Percentiles rank a stretch among this genome's conserved stretches.
These are phyloP conservation scores for Hirundichthys speculiger DNA, from an alignment of 2,113 vertebrate genomes.

Conservation along the genomic window DNA sequence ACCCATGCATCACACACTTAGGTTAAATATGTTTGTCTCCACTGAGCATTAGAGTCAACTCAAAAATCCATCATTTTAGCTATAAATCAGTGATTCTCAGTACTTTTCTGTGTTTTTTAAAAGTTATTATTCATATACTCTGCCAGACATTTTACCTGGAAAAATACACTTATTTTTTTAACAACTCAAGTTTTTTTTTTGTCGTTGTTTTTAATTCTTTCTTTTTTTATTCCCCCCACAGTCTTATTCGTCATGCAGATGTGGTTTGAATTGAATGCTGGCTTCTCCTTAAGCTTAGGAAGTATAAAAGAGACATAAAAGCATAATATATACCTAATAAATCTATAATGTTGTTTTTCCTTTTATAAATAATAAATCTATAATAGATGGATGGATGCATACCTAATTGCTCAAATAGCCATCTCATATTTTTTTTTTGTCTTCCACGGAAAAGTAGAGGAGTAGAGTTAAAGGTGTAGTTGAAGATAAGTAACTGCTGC, in stretches of 20 bases:
- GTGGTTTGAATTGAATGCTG: too few species aligned
- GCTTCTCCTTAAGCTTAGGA: too few species aligned
- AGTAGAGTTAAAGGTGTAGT: slow-evolving; percentile 23
- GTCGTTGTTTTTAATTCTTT: too few species aligned
- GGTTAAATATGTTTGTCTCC: slow-evolving; percentile 41
- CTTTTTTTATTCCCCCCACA: too few species aligned
- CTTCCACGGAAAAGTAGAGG: slow-evolving; percentile 20
- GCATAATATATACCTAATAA: too few species aligned
- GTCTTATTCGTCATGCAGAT: too few species aligned
- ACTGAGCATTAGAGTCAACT: slow-evolving; percentile 29
- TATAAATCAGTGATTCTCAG: slow-evolving; percentile 32
- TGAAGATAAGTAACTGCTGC: slow-evolving; percentile 35
- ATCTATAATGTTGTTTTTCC: too few species aligned
- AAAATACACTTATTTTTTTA: slow-evolving; percentile 27
- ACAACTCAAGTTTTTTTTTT: slow-evolving; percentile 16
- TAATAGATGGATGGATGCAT: too few species aligned
- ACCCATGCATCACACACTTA: slow-evolving; percentile 53
- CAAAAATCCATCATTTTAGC: slow-evolving; percentile 39
- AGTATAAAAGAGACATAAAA: too few species aligned
- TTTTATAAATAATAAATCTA: too few species aligned
- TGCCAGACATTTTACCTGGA: slow-evolving; percentile 35
- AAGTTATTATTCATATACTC: slow-evolving; percentile 30
- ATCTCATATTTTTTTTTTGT: slow-evolving; percentile 20
- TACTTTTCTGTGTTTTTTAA: slow-evolving; percentile 4
- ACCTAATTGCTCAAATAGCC: too few species aligned